Conservation (phyloP, 2,888 invertebrate species). For the Liodrosophila aerea region DNA sequence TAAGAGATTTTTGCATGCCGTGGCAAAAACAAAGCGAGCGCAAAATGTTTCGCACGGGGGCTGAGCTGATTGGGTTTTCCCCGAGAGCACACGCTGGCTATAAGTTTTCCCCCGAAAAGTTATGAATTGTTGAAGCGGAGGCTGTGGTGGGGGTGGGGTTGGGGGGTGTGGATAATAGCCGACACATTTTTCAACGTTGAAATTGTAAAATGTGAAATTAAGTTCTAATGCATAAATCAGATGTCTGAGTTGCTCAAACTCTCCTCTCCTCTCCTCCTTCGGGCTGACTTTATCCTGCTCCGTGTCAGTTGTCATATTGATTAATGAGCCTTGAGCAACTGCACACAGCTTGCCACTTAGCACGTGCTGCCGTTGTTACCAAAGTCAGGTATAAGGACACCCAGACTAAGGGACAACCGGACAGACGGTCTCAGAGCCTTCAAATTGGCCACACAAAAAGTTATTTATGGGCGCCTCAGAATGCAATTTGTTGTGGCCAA, state of each 20-base stretch:
- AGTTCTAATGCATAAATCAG: conserved; percentile 71
- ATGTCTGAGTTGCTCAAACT: conserved; percentile 1
- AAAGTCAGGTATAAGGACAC: conserved; percentile 25
- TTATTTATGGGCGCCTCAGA: conserved; percentile 67
- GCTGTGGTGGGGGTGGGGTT: too few species aligned
- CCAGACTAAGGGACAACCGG: conserved; percentile 55
- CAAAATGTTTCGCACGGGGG: conserved; percentile 45
- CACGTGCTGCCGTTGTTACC: conserved; percentile 58
- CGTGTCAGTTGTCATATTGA: conserved; percentile 50
- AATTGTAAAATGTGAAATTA: conserved; percentile 50
- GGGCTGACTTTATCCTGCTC: neutral
- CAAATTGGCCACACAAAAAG: conserved; percentile 34
- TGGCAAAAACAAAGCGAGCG: conserved; percentile 62
- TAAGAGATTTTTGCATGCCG: conserved; percentile 47
- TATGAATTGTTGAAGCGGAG: conserved; percentile 52
- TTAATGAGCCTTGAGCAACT: conserved; percentile 59
- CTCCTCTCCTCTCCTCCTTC: neutral
- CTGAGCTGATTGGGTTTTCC: conserved; percentile 48
- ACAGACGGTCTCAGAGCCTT: conserved; percentile 5
- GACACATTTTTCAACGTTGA: conserved; percentile 24
- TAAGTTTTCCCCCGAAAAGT: conserved; percentile 40
- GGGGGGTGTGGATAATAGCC: conserved; percentile 34
- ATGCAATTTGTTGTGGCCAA: conserved; percentile 77
- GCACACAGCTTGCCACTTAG: conserved; percentile 68
- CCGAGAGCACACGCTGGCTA: conserved; percentile 22